phyloP scores from a whole-genome alignment of 1,140 invertebrate species.

The Ostrea denselamellosa region DNA sequence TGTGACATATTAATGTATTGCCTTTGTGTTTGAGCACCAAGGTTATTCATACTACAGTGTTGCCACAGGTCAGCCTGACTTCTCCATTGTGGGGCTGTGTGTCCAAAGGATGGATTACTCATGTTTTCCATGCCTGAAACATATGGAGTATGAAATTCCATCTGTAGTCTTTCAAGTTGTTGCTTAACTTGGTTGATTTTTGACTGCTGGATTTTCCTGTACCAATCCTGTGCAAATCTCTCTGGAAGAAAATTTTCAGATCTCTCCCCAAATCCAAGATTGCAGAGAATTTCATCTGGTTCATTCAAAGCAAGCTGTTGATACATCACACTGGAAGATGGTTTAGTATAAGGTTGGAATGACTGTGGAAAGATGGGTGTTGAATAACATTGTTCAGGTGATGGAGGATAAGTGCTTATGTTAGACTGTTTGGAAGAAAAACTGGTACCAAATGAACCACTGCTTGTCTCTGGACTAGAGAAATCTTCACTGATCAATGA shows the following conservation, averaged over 20 bases:
- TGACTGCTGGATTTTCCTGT: conserved; percentile 65
- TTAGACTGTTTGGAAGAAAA: conserved; percentile 40
- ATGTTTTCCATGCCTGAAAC: not conserved
- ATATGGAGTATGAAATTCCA: conserved; percentile 1
- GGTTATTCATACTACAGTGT: not conserved
- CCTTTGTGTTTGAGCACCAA: not conserved
- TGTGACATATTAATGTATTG: not conserved
- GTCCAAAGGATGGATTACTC: conserved; percentile 30
- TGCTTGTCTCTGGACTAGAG: conserved; percentile 18
- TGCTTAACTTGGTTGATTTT: conserved; percentile 55
- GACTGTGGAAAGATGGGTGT: not conserved
- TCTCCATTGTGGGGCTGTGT: conserved; percentile 47
- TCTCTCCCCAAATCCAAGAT: conserved; percentile 68
- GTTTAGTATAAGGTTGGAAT: conserved; percentile 1
- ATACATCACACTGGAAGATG: not conserved
- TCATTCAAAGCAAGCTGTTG: not conserved
- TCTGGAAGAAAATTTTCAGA: conserved; percentile 70
- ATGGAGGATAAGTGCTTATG: not conserved
- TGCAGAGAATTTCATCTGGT: conserved; percentile 69
- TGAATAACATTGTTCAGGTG: not conserved
- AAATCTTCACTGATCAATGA: conserved; percentile 43
- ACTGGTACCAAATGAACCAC: conserved; percentile 31
- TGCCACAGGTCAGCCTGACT: not conserved
- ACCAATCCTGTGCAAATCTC: conserved; percentile 72
- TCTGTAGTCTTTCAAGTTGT: conserved; percentile 42